Conservation (phyloP, 2,888 invertebrate genomes). For the Cephus spinipes region DNA sequence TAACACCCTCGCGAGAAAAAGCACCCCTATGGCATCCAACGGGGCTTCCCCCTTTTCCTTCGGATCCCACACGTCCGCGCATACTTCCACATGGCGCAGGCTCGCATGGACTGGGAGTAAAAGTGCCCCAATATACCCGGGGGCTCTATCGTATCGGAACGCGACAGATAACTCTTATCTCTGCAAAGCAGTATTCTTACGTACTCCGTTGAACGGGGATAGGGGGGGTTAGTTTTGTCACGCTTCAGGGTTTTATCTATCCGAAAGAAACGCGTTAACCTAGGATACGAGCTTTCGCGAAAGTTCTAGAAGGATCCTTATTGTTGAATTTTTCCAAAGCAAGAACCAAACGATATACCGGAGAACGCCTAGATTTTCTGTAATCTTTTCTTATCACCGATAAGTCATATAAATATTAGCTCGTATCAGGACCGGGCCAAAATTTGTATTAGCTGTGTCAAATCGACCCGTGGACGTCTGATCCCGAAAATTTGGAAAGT, state of each 20-base stretch:
- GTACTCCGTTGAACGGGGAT: slow-evolving; percentile 18
- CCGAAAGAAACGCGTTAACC: neutral
- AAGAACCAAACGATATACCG: neutral
- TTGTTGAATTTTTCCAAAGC: neutral
- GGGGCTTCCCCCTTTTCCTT: slow-evolving; percentile 1
- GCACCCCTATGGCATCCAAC: slow-evolving; percentile 29
- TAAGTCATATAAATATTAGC: neutral
- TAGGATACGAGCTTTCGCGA: neutral
- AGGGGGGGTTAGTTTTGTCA: neutral
- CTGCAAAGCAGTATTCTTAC: slow-evolving; percentile 59
- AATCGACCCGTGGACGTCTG: neutral
- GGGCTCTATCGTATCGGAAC: slow-evolving; percentile 61
- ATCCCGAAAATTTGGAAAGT: slow-evolving; percentile 5
- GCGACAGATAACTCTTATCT: slow-evolving; percentile 63
- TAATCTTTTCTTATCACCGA: neutral
- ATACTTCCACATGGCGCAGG: slow-evolving; percentile 30
- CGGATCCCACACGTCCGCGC: slow-evolving; percentile 12
- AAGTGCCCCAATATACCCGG: slow-evolving; percentile 41
- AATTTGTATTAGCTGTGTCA: neutral
- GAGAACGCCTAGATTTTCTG: neutral
- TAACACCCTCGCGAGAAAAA: slow-evolving; percentile 56
- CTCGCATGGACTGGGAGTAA: slow-evolving; percentile 26
- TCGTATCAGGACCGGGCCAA: neutral
- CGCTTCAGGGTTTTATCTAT: neutral
- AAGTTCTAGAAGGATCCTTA: neutral